Conservation (phyloP, 1,140 invertebrate species). For the Archivesica marissinica region DNA sequence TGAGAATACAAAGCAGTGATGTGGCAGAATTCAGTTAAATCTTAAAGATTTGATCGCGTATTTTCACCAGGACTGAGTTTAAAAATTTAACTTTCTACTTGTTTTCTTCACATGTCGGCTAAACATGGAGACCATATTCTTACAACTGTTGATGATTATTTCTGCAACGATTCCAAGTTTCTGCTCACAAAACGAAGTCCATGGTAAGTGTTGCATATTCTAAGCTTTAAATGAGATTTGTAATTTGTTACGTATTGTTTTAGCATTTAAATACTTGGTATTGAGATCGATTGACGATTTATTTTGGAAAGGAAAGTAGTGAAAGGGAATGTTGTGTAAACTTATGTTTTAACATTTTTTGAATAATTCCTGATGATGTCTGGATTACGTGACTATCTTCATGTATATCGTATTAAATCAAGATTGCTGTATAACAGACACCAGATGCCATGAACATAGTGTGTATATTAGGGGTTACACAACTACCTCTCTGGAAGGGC, state of each 20-base stretch:
- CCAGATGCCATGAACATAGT: no score
- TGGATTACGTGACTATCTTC: neutral
- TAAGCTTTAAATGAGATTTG: neutral
- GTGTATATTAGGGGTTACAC: no score
- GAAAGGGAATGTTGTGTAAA: neutral
- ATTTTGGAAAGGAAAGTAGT: neutral
- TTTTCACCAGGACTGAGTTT: neutral
- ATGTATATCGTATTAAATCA: neutral
- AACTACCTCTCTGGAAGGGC: no score
- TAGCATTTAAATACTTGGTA: neutral
- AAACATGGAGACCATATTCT: neutral
- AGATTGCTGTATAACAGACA: no score
- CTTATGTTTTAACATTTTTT: neutral
- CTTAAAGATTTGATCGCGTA: neutral
- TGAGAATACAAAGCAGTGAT: constrained; percentile 11
- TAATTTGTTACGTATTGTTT: neutral
- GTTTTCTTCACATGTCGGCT: neutral
- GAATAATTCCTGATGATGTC: neutral
- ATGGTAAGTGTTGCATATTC: neutral
- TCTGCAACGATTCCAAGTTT: constrained; percentile 7
- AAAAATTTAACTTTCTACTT: neutral
- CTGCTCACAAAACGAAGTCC: neutral
- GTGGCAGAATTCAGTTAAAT: constrained; percentile 10
- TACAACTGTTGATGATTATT: neutral
- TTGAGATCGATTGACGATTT: no score